A percentile compares a stretch with the other conserved stretches of the same genome.
These are phyloP conservation scores for Tetanocera ferruginea DNA, from an alignment of 2,888 invertebrate genomes.

Conservation along the genomic window DNA sequence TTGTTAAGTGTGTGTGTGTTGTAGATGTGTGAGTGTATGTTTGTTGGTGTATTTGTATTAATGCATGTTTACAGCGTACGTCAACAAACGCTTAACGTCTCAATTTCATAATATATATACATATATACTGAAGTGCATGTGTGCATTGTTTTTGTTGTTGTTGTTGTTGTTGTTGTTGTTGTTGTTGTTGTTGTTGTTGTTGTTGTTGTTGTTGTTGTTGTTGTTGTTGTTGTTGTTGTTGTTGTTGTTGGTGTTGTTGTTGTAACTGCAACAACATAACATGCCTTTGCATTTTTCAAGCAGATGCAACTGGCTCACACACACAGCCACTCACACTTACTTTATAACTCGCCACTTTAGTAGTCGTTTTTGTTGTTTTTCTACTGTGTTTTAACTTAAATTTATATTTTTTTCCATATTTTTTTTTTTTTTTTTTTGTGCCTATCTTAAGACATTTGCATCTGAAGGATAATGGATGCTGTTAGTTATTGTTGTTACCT, in stretches of 20 bases:
- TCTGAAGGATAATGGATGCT: slow-evolving; percentile 42
- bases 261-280: not conserved
- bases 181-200: slow-evolving; percentile 17
- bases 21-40: no score
- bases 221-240: not conserved
- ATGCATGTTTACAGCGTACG: not conserved
- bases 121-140: not conserved
- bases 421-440: not conserved
- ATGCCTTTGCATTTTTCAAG: slow-evolving; percentile 25
- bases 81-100: slow-evolving; percentile 29
- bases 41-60: slow-evolving; percentile 2
- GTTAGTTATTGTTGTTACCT: slow-evolving; percentile 13
- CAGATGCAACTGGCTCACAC: slow-evolving; percentile 9
- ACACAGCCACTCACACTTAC: not conserved
- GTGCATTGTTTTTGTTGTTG: not conserved
- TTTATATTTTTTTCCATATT: no score
- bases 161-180: not conserved
- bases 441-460: slow-evolving; percentile 23
- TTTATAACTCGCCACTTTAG: not conserved
- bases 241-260: slow-evolving; percentile 8
- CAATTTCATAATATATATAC: slow-evolving; percentile 25
- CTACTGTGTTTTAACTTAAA: not conserved
- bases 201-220: not conserved
- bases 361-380: not conserved
- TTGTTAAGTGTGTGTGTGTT: not conserved